These are phyloP conservation scores for Salarias fasciatus DNA, from an alignment of 2,797 vertebrate species.

Conservation along the genomic window DNA sequence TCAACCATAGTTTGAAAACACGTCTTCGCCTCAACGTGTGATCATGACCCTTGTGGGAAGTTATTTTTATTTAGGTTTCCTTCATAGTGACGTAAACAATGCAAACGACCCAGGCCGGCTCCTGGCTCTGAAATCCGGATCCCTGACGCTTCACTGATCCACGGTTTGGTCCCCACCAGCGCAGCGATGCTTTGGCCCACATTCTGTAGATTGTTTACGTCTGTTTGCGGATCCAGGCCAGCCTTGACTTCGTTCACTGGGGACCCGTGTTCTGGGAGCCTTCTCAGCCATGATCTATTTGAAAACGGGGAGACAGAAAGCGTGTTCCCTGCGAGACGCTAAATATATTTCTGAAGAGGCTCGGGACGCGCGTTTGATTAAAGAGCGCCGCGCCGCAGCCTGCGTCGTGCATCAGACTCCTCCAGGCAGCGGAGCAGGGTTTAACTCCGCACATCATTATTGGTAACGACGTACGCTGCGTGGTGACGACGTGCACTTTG, in stretches of 20 bases:
- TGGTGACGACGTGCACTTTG: conserved; percentile 35
- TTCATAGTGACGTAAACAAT: too few species aligned
- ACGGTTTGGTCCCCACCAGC: too few species aligned
- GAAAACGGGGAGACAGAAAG: conserved; percentile 55
- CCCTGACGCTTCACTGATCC: too few species aligned
- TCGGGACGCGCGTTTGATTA: conserved; percentile 54
- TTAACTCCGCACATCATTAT: conserved; percentile 49
- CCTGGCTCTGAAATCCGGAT: too few species aligned
- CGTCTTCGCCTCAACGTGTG: too few species aligned
- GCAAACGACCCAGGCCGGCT: too few species aligned
- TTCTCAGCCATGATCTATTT: conserved; percentile 65
- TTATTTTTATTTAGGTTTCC: too few species aligned
- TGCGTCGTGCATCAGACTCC: conserved; percentile 40
- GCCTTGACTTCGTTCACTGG: conserved; percentile 60
- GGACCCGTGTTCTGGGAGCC: conserved; percentile 59
- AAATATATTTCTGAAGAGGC: conserved; percentile 62
- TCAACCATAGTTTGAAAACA: too few species aligned
- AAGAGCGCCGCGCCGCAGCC: conserved; percentile 27
- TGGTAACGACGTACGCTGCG: conserved; percentile 41
- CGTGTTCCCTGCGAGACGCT: conserved; percentile 55
- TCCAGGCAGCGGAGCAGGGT: conserved; percentile 42
- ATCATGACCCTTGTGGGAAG: too few species aligned
- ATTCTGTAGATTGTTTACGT: conserved; percentile 65
- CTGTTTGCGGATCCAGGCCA: conserved; percentile 67
- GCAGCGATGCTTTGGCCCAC: conserved; percentile 55